These are phyloP conservation scores for Mamestra configurata DNA, from an alignment of 1,140 invertebrate species.

Conservation along the genomic window DNA sequence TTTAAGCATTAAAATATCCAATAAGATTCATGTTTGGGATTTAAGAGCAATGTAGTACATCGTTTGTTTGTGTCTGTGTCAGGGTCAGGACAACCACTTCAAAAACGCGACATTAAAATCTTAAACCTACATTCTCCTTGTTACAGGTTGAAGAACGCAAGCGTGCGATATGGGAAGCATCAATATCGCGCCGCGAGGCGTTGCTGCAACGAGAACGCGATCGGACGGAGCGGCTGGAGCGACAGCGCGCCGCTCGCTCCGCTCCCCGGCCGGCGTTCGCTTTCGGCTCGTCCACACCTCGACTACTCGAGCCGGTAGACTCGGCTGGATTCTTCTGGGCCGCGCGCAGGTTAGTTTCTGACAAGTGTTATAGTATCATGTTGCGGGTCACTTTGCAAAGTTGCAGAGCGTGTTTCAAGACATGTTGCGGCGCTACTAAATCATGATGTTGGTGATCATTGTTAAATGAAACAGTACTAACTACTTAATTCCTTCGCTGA, in stretches of 20 bases:
- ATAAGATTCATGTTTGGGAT: too few species aligned
- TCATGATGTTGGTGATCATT: neutral
- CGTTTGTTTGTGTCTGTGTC: neutral
- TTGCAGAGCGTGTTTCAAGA: neutral
- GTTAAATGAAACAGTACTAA: neutral
- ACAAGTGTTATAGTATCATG: neutral
- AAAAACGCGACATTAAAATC: neutral
- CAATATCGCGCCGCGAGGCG: slow-evolving; percentile 94
- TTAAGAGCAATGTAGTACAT: too few species aligned
- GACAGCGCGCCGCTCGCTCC: slow-evolving; percentile 94
- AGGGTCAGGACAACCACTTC: neutral
- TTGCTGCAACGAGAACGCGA: slow-evolving; percentile 95
- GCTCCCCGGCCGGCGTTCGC: slow-evolving; percentile 93
- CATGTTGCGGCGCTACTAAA: neutral
- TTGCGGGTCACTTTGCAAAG: neutral
- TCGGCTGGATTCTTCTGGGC: slow-evolving; percentile 94
- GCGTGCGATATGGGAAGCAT: slow-evolving; percentile 95
- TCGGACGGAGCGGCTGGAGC: slow-evolving; percentile 94
- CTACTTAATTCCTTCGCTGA: neutral
- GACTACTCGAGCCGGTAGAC: slow-evolving; percentile 94
- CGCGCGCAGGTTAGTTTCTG: slow-evolving; percentile 89
- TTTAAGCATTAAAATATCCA: too few species aligned
- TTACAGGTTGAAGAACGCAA: slow-evolving; percentile 95
- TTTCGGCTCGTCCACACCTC: slow-evolving; percentile 96
- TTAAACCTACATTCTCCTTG: slow-evolving; percentile 33